Base-by-base conservation (phyloP, 2,888 invertebrate genomes). In the Carpatolechia fugitivella region DNA sequence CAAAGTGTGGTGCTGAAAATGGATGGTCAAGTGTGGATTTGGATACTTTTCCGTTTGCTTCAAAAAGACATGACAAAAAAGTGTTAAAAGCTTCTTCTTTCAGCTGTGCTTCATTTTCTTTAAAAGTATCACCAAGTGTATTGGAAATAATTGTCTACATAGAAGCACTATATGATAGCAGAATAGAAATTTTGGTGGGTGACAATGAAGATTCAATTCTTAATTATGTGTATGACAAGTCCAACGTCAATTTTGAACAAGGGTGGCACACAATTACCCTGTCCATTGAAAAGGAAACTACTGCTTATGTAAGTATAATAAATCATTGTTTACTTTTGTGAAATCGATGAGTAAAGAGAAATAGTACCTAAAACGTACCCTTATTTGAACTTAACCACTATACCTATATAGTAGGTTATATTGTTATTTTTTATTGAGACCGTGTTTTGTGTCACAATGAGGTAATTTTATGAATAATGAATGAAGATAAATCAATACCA, bases 231-330 rank as follows among this genome's bases (percentile, higher is more conserved):
- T 63, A 64, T 46, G 61, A 59, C 24, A 52, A 54, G 46, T 36
- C 56, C 11, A 58, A 48, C 20, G 49, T 60, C 40, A 56, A 60
- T 35, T 71, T 65, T 35, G 52, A 35, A 18, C 47, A 56, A 6
- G 70, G 68, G 33, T 72, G 73, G 72, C 63, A 56, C 24, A 59
- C 46, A 29, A 41, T 74, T 38, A 53, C 51, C 1, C 40, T 72
- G 13, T 41, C 58, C 4, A 57, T 68, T n/a, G 18, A 60, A 6
- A 48, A 56, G 6, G 44, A 59, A 35, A 51, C 50, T 30, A 51
- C 51, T 11, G 70, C 64, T 54, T 67, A 68, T 56, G 74, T 74
- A 64, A 73, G 74, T 74, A 59, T 18, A 2, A 31, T 24, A 41
- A 16, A 41, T 41, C 24, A 24, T 24, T 24, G 3, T 24, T 3